Percentiles rank a stretch among this genome's conserved stretches.
These are phyloP conservation scores for Neofelis nebulosa DNA, from an alignment of 2,113 vertebrate genomes.

Conservation along the genomic window DNA sequence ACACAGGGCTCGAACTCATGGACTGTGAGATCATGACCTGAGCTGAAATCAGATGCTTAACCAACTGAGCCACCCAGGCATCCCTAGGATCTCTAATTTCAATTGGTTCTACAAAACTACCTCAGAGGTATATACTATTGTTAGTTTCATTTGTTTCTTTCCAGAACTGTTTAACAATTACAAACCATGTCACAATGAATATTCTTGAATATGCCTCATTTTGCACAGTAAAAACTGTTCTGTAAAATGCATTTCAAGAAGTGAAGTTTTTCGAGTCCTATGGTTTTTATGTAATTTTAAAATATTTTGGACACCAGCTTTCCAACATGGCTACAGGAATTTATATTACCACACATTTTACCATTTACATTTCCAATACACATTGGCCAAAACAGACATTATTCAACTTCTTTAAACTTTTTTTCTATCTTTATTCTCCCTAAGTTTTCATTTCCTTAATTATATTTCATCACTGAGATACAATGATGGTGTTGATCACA, in stretches of 20 bases:
- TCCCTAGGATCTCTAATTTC: background rate
- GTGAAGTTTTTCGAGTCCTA: background rate
- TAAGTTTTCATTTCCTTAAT: background rate
- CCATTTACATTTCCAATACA: background rate
- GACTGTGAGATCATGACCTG: no score
- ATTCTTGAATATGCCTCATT: no score
- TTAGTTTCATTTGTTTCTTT: background rate
- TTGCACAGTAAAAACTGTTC: background rate
- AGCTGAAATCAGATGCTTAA: no score
- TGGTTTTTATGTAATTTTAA: background rate
- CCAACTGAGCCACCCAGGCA: no score
- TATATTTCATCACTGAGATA: background rate
- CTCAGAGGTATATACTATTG: background rate
- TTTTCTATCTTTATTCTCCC: background rate
- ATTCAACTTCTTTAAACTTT: background rate
- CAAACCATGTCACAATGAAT: background rate
- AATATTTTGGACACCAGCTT: background rate
- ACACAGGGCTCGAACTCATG: no score
- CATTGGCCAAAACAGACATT: background rate
- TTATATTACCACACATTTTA: background rate
- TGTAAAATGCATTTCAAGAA: background rate
- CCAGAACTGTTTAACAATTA: background rate
- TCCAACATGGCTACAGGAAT: background rate
- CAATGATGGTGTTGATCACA: background rate
- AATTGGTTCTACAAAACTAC: background rate